Evolutionary conservation across 2,797 vertebrate species (phyloP).

Genomic region (Lophotriccus pileatus): DNA sequence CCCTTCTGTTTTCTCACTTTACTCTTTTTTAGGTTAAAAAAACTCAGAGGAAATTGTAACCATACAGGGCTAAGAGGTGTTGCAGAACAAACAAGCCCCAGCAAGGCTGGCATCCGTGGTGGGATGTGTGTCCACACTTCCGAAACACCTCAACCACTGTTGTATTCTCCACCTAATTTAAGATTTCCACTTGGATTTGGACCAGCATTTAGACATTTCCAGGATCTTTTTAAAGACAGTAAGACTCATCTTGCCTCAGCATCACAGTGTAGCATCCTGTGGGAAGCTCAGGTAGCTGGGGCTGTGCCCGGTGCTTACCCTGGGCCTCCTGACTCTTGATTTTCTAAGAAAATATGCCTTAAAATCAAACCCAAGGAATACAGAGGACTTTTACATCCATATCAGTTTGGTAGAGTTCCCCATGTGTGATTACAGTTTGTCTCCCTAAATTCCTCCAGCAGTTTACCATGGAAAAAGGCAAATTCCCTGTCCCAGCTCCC

Average conservation of each 20-base stretch:
- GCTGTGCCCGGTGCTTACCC: fast-evolving
- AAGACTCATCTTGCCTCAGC: neutral
- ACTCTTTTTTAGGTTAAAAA: neutral
- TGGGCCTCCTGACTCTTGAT: neutral
- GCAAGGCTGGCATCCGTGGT: neutral
- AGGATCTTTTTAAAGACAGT: neutral
- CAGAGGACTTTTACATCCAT: neutral
- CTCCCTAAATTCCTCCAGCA: neutral
- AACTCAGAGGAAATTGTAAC: neutral
- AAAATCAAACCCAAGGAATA: neutral
- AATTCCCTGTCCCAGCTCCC: neutral
- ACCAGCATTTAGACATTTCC: neutral
- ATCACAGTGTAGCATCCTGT: neutral
- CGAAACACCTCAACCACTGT: neutral
- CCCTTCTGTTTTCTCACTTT: slow-evolving; percentile 39
- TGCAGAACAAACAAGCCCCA: neutral
- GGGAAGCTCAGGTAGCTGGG: neutral
- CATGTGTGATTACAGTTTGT: fast-evolving
- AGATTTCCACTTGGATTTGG: neutral
- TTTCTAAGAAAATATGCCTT: neutral
- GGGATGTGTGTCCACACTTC: neutral
- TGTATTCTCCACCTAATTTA: neutral
- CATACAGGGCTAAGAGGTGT: neutral
- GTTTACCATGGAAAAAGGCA: neutral
- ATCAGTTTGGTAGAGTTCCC: neutral